These are phyloP conservation scores for Lycaena phlaeas DNA, from an alignment of 2,888 invertebrate genomes.

Conservation along the genomic window DNA sequence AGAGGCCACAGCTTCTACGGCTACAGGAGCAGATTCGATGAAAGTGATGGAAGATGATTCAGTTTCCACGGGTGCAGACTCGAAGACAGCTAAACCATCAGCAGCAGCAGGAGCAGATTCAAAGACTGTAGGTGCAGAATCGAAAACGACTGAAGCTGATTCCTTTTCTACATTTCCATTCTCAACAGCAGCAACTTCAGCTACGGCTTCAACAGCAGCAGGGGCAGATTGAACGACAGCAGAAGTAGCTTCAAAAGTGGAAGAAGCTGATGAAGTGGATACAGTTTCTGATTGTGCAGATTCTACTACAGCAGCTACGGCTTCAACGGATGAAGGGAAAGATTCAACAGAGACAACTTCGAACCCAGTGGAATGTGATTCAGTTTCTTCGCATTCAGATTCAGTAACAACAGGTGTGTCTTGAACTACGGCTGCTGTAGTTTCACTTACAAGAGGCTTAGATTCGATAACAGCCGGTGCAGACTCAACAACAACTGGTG, in stretches of 20 bases:
- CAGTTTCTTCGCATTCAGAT: too few relatives aligned
- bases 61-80: too few relatives aligned
- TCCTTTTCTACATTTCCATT: too few relatives aligned
- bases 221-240: background rate
- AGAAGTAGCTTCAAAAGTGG: background rate
- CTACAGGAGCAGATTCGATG: background rate
- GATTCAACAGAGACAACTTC: constrained; percentile 14
- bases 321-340: constrained; percentile 29
- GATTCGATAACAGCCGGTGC: constrained; percentile 53
- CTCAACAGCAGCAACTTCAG: constrained; percentile 24
- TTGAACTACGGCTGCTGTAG: constrained; percentile 21
- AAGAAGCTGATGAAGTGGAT: constrained; percentile 28
- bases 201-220: constrained; percentile 10
- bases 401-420: constrained; percentile 25
- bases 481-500: constrained; percentile 44
- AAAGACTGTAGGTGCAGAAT: background rate
- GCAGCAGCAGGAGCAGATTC: constrained; percentile 14
- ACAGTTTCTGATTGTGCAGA: constrained; percentile 4
- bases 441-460: constrained; percentile 50
- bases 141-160: background rate
- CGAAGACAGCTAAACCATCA: background rate
- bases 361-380: constrained; percentile 25
- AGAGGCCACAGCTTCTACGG: background rate
- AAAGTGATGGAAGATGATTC: background rate
- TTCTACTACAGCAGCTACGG: background rate